phyloP scores from a whole-genome alignment of 1,140 invertebrate genomes.

The Drosophila subpulchrella region DNA sequence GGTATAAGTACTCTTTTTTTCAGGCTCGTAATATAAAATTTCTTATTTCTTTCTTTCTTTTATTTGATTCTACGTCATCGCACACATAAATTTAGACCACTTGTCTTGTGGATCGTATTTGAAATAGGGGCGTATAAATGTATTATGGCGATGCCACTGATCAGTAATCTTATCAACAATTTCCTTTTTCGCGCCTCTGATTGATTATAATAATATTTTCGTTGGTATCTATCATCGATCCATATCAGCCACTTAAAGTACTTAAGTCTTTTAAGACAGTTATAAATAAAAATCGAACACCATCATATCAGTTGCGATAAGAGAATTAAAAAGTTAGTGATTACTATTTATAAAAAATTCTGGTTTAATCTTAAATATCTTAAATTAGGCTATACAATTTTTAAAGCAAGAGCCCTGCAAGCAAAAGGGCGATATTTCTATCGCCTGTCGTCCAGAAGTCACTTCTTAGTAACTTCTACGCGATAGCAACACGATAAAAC shows the following conservation, averaged over 20 bases:
- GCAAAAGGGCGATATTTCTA: too few species aligned
- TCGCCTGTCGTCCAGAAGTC: too few species aligned
- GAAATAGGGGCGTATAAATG: too few species aligned
- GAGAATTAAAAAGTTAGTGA: constrained; percentile 1
- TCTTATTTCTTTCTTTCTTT: not conserved
- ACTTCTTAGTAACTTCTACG: too few species aligned
- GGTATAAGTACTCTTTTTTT: too few species aligned
- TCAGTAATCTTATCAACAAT: constrained; percentile 29
- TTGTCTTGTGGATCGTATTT: constrained; percentile 15
- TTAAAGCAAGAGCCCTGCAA: too few species aligned
- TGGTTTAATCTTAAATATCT: not conserved
- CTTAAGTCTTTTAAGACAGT: constrained; percentile 7
- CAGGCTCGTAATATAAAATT: too few species aligned
- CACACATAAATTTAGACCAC: not conserved
- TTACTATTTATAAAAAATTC: constrained; percentile 17
- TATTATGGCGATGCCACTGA: constrained; percentile 14
- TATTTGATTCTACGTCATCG: not conserved
- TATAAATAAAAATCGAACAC: constrained; percentile 9
- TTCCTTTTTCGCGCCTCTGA: constrained; percentile 5
- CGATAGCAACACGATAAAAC: too few species aligned
- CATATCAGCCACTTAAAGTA: constrained; percentile 26
- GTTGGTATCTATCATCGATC: constrained; percentile 8
- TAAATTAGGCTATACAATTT: too few species aligned
- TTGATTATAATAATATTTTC: constrained; percentile 25
- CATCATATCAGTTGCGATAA: constrained; percentile 22